Conservation (phyloP, 2,888 invertebrate species). For the Isotomurus palustris region DNA sequence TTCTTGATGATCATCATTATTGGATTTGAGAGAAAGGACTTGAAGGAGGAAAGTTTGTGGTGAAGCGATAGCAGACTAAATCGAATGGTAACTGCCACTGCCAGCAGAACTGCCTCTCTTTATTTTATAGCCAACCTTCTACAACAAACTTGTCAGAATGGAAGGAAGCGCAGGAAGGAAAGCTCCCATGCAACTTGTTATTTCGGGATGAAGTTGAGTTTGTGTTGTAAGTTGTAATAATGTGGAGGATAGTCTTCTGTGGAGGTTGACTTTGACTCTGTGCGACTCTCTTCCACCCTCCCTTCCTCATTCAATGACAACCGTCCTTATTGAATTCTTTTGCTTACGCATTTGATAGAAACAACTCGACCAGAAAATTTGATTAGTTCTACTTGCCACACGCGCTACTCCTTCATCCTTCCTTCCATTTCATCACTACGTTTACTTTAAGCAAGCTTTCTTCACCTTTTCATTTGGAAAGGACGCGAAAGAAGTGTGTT, state of each 20-base stretch:
- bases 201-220: neutral
- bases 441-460: too few relatives aligned
- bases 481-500: neutral
- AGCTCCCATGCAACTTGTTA: too few relatives aligned
- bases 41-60: neutral
- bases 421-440: constrained; percentile 1
- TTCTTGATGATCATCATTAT: constrained; percentile 4
- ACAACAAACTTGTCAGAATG: too few relatives aligned
- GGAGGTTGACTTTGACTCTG: neutral
- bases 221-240: neutral
- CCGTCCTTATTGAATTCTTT: constrained; percentile 8
- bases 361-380: constrained; percentile 9
- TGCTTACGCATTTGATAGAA: neutral
- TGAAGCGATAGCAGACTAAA: too few relatives aligned
- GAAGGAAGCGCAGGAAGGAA: too few relatives aligned
- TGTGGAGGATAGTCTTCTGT: neutral
- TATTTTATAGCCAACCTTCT: too few relatives aligned
- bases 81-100: too few relatives aligned
- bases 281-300: neutral
- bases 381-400: constrained; percentile 9
- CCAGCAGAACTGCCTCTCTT: too few relatives aligned
- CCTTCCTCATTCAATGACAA: neutral
- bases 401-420: too few relatives aligned
- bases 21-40: neutral
- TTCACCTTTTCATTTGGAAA: neutral